A percentile compares a stretch with the other conserved stretches of the same genome.
These are phyloP conservation scores for Peromyscus aztecus DNA, from an alignment of 2,797 vertebrate species.

Conservation along the genomic window DNA sequence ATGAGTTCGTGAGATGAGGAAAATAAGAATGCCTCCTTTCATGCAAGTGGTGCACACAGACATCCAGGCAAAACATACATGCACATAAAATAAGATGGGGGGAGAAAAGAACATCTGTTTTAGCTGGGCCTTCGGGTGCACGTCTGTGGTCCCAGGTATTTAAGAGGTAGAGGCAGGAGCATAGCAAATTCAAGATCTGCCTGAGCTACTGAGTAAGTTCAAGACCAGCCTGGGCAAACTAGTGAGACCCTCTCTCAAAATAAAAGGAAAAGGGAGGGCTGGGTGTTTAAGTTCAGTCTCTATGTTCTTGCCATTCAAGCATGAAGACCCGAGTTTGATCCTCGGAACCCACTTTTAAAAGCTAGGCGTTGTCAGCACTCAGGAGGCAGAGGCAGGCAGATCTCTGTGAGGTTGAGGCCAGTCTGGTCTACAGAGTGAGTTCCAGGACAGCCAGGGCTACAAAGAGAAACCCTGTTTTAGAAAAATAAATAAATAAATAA, in stretches of 20 bases:
- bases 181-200: too few relatives aligned
- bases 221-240: neutral
- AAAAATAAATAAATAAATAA: too few relatives aligned
- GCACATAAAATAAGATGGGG: neutral
- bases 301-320: neutral
- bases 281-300: neutral
- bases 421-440: too few relatives aligned
- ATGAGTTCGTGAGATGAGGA: neutral
- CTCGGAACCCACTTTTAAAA: neutral
- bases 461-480: too few relatives aligned
- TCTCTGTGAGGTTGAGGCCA: too few relatives aligned
- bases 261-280: neutral
- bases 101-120: neutral
- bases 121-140: neutral
- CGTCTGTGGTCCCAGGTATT: neutral
- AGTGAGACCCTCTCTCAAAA: neutral
- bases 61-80: neutral
- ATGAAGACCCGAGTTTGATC: neutral
- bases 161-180: neutral
- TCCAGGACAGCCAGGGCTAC: too few relatives aligned
- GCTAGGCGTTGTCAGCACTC: neutral
- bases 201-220: neutral
- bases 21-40: neutral
- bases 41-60: neutral
- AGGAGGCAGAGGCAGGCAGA: too few relatives aligned